phyloP scores from a whole-genome alignment of 2,113 vertebrate genomes.

The Thamnaconus septentrionalis region DNA sequence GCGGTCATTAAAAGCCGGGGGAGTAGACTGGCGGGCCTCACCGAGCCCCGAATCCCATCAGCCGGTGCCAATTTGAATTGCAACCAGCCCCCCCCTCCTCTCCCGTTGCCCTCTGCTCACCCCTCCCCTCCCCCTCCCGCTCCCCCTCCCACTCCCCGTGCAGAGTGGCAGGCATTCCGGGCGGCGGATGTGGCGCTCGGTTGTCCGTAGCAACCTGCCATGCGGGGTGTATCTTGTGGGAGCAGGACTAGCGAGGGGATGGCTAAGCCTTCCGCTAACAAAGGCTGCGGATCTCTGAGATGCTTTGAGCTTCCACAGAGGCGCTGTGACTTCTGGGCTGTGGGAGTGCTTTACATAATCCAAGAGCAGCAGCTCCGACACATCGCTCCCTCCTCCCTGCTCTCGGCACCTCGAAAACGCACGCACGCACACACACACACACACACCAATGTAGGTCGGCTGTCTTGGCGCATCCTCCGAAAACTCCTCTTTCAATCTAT shows the following conservation, averaged over 20 bases:
- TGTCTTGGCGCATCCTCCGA: slow-evolving; percentile 42
- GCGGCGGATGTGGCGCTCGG: slow-evolving; percentile 60
- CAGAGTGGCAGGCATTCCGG: slow-evolving; percentile 68
- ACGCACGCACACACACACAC: slow-evolving; percentile 9
- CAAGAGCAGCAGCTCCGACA: slow-evolving; percentile 60
- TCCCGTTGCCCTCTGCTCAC: slow-evolving; percentile 37
- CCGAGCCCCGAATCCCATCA: slow-evolving; percentile 60
- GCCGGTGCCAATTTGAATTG: slow-evolving; percentile 65
- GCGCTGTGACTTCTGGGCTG: slow-evolving; percentile 67
- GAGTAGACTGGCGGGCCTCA: slow-evolving; percentile 27
- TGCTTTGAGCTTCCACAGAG: slow-evolving; percentile 64
- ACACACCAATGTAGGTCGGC: slow-evolving; percentile 52
- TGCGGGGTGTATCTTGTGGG: slow-evolving; percentile 72
- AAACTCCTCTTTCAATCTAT: slow-evolving; percentile 46
- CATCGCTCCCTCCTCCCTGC: slow-evolving; percentile 48
- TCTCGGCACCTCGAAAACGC: slow-evolving; percentile 35
- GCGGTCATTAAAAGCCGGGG: slow-evolving; percentile 51
- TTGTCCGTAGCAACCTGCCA: slow-evolving; percentile 71
- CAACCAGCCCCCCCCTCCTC: slow-evolving; percentile 38
- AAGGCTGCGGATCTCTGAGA: slow-evolving; percentile 65
- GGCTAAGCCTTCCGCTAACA: slow-evolving; percentile 68
- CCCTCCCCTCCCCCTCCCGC: slow-evolving; percentile 26
- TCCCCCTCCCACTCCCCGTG: slow-evolving; percentile 27
- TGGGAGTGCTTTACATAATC: slow-evolving; percentile 75
- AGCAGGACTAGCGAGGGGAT: slow-evolving; percentile 70